Conservation (phyloP, 2,888 invertebrate species). For the Coronaproctus castanopsis region DNA sequence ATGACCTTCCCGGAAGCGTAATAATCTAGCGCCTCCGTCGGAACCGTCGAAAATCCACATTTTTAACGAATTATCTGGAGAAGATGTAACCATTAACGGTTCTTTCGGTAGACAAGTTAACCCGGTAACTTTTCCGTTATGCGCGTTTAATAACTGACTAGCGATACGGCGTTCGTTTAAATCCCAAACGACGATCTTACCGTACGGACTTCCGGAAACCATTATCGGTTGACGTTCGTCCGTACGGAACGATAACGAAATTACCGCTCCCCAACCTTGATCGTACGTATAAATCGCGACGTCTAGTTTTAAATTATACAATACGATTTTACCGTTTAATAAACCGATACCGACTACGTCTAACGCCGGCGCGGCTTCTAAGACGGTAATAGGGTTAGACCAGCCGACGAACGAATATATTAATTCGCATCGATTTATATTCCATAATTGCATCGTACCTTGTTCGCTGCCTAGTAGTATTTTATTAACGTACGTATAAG, state of each 20-base stretch:
- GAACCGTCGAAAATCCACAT: constrained; percentile 80
- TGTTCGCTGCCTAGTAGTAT: constrained; percentile 68
- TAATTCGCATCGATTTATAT: constrained; percentile 53
- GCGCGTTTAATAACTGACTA: constrained; percentile 62
- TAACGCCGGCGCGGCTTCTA: constrained; percentile 76
- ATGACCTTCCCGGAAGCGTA: constrained; percentile 66
- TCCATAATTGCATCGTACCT: constrained; percentile 74
- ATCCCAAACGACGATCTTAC: constrained; percentile 87
- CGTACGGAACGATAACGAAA: constrained; percentile 62
- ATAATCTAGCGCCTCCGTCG: constrained; percentile 68
- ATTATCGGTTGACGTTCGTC: constrained; percentile 61
- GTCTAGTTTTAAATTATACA: constrained; percentile 75
- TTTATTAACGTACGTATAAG: constrained; percentile 86
- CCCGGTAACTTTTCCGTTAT: constrained; percentile 53
- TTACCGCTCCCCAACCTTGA: constrained; percentile 83
- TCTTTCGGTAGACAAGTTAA: constrained; percentile 68
- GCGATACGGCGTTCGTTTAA: constrained; percentile 58
- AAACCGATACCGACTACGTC: constrained; percentile 82
- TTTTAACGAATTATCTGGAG: constrained; percentile 83
- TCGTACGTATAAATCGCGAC: constrained; percentile 59
- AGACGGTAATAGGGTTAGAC: constrained; percentile 43
- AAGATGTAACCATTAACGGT: constrained; percentile 74
- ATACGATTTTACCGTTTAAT: constrained; percentile 53
- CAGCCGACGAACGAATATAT: constrained; percentile 60
- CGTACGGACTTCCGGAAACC: constrained; percentile 59